Conservation (phyloP, 2,797 vertebrate species). For the Chrysolophus pictus region DNA sequence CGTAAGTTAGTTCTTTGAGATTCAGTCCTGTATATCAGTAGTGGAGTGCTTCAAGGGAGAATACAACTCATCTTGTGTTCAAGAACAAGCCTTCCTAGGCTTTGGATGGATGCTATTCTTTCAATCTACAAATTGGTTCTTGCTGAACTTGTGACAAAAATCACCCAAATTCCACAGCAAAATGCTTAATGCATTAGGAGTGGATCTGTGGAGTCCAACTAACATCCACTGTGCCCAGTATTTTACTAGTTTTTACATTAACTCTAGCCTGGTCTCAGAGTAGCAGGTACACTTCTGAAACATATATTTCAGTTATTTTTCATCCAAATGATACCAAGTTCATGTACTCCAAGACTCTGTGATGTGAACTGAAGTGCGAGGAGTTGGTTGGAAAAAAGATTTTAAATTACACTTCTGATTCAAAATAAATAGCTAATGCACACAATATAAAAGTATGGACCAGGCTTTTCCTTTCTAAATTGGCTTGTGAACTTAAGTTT, state of each 20-base stretch:
- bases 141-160: not conserved
- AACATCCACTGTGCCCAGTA: no score
- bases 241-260: not conserved
- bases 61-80: not conserved
- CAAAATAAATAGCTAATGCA: not conserved
- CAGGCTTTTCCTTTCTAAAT: not conserved
- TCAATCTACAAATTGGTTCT: not conserved
- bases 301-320: not conserved
- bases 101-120: not conserved
- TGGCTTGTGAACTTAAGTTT: not conserved
- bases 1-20: not conserved
- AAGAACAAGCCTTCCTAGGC: not conserved
- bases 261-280: not conserved
- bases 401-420: not conserved
- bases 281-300: not conserved
- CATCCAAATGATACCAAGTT: not conserved
- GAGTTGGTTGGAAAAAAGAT: accelerated
- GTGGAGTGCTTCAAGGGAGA: not conserved
- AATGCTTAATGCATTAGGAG: not conserved
- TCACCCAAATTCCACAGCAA: not conserved
- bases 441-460: not conserved
- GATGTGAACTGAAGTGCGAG: not conserved
- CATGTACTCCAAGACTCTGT: not conserved
- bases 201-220: not conserved
- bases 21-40: not conserved